These are phyloP conservation scores for Chiridota heheva DNA, from an alignment of 35 echinoderm and acorn worm species.

Conservation along the genomic window DNA sequence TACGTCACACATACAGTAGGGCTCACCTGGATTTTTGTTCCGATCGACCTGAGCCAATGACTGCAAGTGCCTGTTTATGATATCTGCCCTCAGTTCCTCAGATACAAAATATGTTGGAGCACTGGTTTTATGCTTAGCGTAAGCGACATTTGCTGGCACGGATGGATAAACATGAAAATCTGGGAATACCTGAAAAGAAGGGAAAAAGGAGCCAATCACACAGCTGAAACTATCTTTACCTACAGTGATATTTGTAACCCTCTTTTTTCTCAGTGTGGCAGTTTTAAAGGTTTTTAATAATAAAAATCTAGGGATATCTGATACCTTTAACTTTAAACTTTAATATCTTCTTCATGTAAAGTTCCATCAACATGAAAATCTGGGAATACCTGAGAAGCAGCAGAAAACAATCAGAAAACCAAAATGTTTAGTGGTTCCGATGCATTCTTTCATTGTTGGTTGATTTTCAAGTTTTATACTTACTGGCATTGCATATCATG, in stretches of 20 bases:
- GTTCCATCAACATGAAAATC: slow-evolving; percentile 84
- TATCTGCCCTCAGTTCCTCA: slow-evolving; percentile 86
- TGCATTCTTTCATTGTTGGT: too few relatives aligned
- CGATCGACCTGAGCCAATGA: slow-evolving; percentile 75
- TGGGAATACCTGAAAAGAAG: slow-evolving; percentile 64
- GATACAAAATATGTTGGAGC: slow-evolving; percentile 86
- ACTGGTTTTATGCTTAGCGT: slow-evolving; percentile 83
- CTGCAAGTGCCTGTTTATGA: slow-evolving; percentile 70
- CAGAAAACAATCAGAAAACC: too few relatives aligned
- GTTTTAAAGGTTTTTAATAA: neutral
- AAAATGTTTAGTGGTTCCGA: too few relatives aligned
- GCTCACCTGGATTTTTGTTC: slow-evolving; percentile 70
- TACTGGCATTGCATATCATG: too few relatives aligned
- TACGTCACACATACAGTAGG: too few relatives aligned
- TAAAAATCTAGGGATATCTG: neutral
- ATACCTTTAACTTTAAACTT: slow-evolving; percentile 82
- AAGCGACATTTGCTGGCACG: slow-evolving; percentile 71
- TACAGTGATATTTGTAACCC: too few relatives aligned
- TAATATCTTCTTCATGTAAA: slow-evolving; percentile 61
- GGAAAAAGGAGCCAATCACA: neutral
- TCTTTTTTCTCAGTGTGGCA: too few relatives aligned
- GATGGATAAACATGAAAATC: slow-evolving; percentile 89
- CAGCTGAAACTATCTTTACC: too few relatives aligned
- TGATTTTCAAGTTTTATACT: too few relatives aligned
- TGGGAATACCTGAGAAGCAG: slow-evolving; percentile 62